Base-by-base conservation (phyloP, 1,140 invertebrate species). In the Eumaeus atala region DNA sequence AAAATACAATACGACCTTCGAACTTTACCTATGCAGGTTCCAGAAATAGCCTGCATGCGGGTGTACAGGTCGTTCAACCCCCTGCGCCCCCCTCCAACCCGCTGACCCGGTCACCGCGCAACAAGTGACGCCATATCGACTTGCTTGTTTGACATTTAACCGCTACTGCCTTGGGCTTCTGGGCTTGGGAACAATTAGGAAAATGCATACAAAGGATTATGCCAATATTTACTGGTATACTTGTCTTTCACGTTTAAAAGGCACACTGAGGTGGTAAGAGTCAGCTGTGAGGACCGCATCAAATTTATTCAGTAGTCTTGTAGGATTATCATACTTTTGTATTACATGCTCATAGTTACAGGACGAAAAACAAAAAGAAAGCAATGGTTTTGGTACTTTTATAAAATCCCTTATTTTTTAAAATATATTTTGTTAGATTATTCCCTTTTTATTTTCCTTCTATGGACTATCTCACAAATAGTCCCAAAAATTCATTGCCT, bases 61-160 rank as follows among this genome's bases (percentile, higher is more conserved):
- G 69, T 67, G 50, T 37, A 17, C 64, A 58, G 66, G 77, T 74
- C 78, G 67, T 70, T 72, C 77, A 74, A 72, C 74, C 62, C 44
- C 66, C 60, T n/a, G n/a, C n/a, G 48, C 49, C 57, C 62, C 51
- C 61, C 55, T 58, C 58, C 64, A 54, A 66, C 59, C 65, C 60
- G 51, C 53, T 80, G 79, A 85, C 82, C 82, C 64, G 77, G 74
- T 81, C 71, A 79, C 59, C 49, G 59, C 63, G 77, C 80, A 85
- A 84, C 80, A 84, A 84, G 80, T 85, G 67, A 38, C 18, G 51
- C 37, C 44, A 53, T 83, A 83, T 85, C 70, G 79, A 80, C 74
- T 68, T 73, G 67, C 59, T 60, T 70, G 61, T 82, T 82, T 85
- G 82, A 77, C 82, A 85, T 85, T 85, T 82, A 77, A 54, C 59